A percentile compares a stretch with the other conserved stretches of the same genome.
phyloP scores from a whole-genome alignment of 2,797 vertebrate species.

The Gouania willdenowi region DNA sequence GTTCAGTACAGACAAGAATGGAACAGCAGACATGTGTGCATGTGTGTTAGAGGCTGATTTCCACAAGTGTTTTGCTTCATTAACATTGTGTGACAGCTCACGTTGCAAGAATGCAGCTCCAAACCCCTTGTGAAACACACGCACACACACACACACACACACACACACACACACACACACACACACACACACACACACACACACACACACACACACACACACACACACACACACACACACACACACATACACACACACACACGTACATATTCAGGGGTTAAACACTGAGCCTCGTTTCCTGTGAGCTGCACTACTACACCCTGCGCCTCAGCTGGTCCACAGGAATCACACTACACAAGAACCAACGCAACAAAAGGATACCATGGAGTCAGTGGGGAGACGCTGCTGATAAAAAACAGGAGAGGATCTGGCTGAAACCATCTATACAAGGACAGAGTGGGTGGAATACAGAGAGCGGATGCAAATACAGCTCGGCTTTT shows the following conservation, averaged over 20 bases:
- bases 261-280: slow-evolving; percentile 18
- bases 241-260: not conserved
- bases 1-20: slow-evolving; percentile 2
- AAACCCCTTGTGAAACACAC: slow-evolving; percentile 18
- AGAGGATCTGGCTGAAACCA: slow-evolving; percentile 22
- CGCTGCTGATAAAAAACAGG: slow-evolving; percentile 65
- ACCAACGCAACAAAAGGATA: slow-evolving; percentile 29
- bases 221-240: not conserved
- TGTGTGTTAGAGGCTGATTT: slow-evolving; percentile 26
- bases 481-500: slow-evolving; percentile 21
- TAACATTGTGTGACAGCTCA: slow-evolving; percentile 45
- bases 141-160: not conserved
- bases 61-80: slow-evolving; percentile 49
- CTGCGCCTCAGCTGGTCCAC: slow-evolving; percentile 6
- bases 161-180: not conserved
- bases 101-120: slow-evolving; percentile 46
- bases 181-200: not conserved
- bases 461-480: slow-evolving; percentile 30
- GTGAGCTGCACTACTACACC: slow-evolving; percentile 3
- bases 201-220: not conserved
- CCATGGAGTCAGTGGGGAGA: slow-evolving; percentile 23
- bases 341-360: slow-evolving; percentile 11
- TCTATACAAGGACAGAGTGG: slow-evolving; percentile 40
- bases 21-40: slow-evolving; percentile 4
- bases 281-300: slow-evolving; percentile 21